Evolutionary conservation across 2,113 vertebrate species (phyloP).

Genomic region (Aspiorhynchus laticeps): DNA sequence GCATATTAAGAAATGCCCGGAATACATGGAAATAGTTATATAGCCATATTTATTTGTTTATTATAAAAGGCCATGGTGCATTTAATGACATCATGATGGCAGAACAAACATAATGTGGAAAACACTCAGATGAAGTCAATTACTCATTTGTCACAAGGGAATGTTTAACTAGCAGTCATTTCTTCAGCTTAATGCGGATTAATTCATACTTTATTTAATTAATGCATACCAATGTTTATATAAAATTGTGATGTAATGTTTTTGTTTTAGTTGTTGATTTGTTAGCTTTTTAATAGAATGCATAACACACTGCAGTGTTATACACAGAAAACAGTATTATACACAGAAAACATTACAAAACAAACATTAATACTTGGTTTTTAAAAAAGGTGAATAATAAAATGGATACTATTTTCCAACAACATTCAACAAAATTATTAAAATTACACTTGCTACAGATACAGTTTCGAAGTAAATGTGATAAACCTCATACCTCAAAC

Average conservation of each 20-base stretch:
- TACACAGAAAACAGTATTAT: not conserved
- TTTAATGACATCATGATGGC: slow-evolving; percentile 9
- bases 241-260: slow-evolving; percentile 19
- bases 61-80: not conserved
- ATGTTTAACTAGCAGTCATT: not conserved
- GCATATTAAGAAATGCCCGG: not conserved
- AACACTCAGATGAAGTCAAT: slow-evolving; percentile 1
- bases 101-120: not conserved
- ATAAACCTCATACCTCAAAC: not conserved
- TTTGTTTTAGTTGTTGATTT: not conserved
- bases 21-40: not conserved
- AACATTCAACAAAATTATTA: not conserved
- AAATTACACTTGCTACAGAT: not conserved
- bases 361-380: not conserved
- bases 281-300: not conserved
- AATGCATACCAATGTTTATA: not conserved
- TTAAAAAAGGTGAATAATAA: not conserved
- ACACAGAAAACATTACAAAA: not conserved
- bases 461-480: not conserved
- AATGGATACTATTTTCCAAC: not conserved
- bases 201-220: not conserved
- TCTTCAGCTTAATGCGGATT: not conserved
- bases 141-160: not conserved
- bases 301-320: not conserved
- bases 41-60: not conserved